Percentiles rank a stretch among this genome's conserved stretches.
These are phyloP conservation scores for Machimus rusticus DNA, from an alignment of 2,888 invertebrate species.

Conservation along the genomic window DNA sequence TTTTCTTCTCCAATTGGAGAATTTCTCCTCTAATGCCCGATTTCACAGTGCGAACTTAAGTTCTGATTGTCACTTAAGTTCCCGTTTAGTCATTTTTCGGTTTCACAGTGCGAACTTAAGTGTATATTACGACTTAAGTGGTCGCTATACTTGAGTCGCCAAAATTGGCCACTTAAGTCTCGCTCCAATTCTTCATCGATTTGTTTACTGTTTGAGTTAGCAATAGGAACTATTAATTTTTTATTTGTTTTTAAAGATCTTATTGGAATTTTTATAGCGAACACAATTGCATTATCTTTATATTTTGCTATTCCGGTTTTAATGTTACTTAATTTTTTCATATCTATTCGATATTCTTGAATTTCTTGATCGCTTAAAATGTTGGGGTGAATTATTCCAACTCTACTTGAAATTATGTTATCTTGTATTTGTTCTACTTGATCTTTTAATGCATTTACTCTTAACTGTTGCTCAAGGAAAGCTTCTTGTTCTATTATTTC, in stretches of 20 bases:
- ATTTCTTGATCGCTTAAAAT: constrained; percentile 46
- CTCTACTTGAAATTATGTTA: constrained; percentile 44
- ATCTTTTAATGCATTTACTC: constrained; percentile 36
- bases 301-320: constrained; percentile 21
- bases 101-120: too few species aligned
- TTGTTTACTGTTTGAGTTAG: constrained; percentile 38
- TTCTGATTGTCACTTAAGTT: too few species aligned
- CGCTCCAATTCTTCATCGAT: constrained; percentile 26
- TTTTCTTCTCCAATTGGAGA: too few species aligned
- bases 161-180: too few species aligned
- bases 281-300: constrained; percentile 11
- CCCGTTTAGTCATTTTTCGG: too few species aligned
- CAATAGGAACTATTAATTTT: constrained; percentile 42
- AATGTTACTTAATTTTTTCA: constrained; percentile 41
- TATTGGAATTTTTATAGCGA: constrained; percentile 43
- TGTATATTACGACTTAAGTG: too few species aligned
- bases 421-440: constrained; percentile 46
- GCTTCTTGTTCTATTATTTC: neutral
- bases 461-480: constrained; percentile 40
- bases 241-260: neutral
- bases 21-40: too few species aligned
- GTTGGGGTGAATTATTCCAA: constrained; percentile 43
- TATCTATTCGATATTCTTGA: constrained; percentile 39
- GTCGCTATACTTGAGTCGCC: too few species aligned
- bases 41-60: too few species aligned